Evolutionary conservation across 1,140 invertebrate genomes (phyloP), one percentile per base, ranked within the genome.

Genomic region (Megathymus violae): DNA sequence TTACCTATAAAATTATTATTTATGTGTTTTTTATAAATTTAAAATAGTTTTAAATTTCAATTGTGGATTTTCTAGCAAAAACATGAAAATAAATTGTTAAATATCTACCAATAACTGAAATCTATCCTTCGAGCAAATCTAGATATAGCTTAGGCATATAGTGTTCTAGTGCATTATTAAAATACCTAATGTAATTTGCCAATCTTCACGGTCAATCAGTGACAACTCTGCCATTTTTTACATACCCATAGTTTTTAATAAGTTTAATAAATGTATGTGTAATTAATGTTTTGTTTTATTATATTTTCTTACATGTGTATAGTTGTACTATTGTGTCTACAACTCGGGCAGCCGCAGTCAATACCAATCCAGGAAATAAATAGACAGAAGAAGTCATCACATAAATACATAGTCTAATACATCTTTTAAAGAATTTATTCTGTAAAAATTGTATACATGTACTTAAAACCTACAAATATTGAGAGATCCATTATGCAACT

Each of bases 141-240:
- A 82, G 75, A 74, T 40, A 62, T 82, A 84, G 71, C 67, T 78
- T 85, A 88, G 78, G 67, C 72, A 69, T 78, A 74, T 85, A 84
- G 75, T 83, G 71, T 72, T 80, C 56, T 84, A 82, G 81, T 71
- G 74, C 78, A 72, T 86, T 82, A 83, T 78, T 76, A 73, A 76
- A 72, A 48, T 82, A 81, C 62, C 71, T 74, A 85, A 78, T 80
- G 84, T 89, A 85, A 81, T 87, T 87, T 87, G 87, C 84, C 85
- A 89, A 89, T 84, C 78, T 84, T 85, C 85, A 88, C 83, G 78
- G 81, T 88, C 82, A 72, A 74, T 79, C 67, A 79, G 58, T 77
- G 81, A 88, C 85, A 80, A 78, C 82, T 89, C 87, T 89, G 87
- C 87, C 87, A 89, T 89, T 89, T 89, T 89, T 89, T 89, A 89